Evolutionary conservation across 2,113 vertebrate genomes (phyloP), one percentile per base, ranked within the genome.

Genomic region (Calyptommatus sinebrachiatus): DNA sequence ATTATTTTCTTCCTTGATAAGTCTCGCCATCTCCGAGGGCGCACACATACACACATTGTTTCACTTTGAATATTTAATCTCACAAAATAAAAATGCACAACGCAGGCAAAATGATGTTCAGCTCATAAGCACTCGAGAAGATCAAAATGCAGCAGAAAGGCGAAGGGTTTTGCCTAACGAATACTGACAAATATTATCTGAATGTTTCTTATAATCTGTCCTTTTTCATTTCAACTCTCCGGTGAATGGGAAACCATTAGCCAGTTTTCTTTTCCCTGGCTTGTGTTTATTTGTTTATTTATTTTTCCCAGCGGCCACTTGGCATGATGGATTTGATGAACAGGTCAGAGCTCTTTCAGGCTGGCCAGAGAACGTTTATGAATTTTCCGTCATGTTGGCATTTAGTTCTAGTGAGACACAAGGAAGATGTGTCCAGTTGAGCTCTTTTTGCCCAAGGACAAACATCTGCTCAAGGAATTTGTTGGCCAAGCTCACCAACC

Each of bases 31-130:
- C 53, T n/a, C 53, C n/a, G 61, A 21, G 24, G 57, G 10, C 60
- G 50, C 46, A 10, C 71, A 57, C 46, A 73, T 14, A 50, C 20
- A 35, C 46, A n/a, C 48, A 66, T 77, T 82, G 65, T 82, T 92
- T 77, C 83, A 8, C 86, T 79, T 89, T 91, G 90, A 90, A 93
- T 92, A 90, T 91, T 92, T 94, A 92, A 93, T 92, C 86, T 85
- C 88, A 78, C 70, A 77, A 80, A 87, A 89, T 91, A 88, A 91
- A 85, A 89, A 84, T 83, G 83, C 85, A 83, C 78, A 79, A 71
- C 82, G 71, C 80, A 84, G 84, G 88, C 89, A 89, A 86, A 48
- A 85, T 28, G 8, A 71, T 26, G 75, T 86, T 88, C 79, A 70
- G 85, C 92, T 89, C 79, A 76, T 26, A 78, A 76, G 77, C 31